Percentiles rank a stretch among this genome's conserved stretches.
These are phyloP conservation scores for Mormyrus iriodes DNA, from an alignment of 2,113 vertebrate species.

Conservation along the genomic window DNA sequence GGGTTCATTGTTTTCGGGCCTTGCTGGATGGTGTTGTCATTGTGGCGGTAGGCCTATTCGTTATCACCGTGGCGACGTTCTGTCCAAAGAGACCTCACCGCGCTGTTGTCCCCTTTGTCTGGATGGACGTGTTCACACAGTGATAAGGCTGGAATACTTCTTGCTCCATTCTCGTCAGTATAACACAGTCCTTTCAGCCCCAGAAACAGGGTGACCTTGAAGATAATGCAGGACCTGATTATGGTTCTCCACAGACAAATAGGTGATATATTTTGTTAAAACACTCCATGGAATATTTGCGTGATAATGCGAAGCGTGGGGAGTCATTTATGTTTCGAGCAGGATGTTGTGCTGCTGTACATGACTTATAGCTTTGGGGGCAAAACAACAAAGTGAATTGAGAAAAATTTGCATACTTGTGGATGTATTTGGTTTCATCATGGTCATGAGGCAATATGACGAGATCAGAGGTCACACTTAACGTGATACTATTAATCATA, in stretches of 20 bases:
- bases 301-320: conserved; percentile 15
- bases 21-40: background rate
- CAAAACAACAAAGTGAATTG: background rate
- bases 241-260: conserved; percentile 36
- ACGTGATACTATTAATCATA: background rate
- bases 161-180: background rate
- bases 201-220: conserved; percentile 42
- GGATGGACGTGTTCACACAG: conserved; percentile 32
- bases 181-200: conserved; percentile 7
- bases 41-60: conserved; percentile 8
- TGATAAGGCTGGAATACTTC: conserved; percentile 35
- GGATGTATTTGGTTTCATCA: background rate
- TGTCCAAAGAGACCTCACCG: conserved; percentile 16
- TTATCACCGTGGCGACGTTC: conserved; percentile 29
- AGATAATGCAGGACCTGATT: conserved; percentile 39
- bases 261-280: conserved; percentile 30
- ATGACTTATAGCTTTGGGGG: background rate
- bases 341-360: background rate
- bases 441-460: background rate
- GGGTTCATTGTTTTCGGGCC: conserved; percentile 21
- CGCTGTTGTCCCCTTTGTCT: conserved; percentile 36
- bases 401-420: background rate
- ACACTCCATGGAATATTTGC: conserved; percentile 28
- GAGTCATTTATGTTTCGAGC: background rate
- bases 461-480: background rate